Base-by-base conservation (phyloP, 2,888 invertebrate species). In the Xestia c-nigrum region DNA sequence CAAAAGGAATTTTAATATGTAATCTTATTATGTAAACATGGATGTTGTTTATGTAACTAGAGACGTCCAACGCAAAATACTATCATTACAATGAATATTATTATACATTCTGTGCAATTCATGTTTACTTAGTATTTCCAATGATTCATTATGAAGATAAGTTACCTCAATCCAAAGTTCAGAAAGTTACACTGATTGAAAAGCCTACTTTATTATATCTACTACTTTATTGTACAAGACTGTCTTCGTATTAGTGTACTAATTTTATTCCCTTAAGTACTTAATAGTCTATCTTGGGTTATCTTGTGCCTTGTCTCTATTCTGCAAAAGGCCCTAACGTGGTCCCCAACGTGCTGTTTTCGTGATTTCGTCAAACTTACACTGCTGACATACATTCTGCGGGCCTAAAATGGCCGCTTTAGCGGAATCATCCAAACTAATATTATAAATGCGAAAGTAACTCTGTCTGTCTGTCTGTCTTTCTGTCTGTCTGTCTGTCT, bases 21-120 rank as follows among this genome's bases (percentile, higher is more conserved):
- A 43, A 46, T 57, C 43, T 65, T 71, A 57, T 69, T 85, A 72
- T 85, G 71, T 77, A 81, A 81, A 81, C 57, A 75, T 57, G 14
- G 63, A n/a, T 72, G 6, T 71, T 85, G 75, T 75, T 76, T 71
- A 75, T 72, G 61, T 66, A 69, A 73, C 31, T 57, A 19, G 1
- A 84, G 12, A 65, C 65, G 52, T 65, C 31, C 19, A 43, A 64
- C 16, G 72, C 31, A 72, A 80, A 73, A 73, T 63, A 57, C 66
- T 59, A 31, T n/a, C 14, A 50, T 59, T 59, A 84, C 74, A 72
- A 61, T 72, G 70, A 80, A 66, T 16, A 5, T 19, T 16, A 57
- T 0, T 21, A 50, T 24, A 5, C 24, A 38, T 4, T 24, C 12
- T 16, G 6, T 31, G 57, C 16, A 57, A 40, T 47, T 14, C 5